Conservation (phyloP, 1,140 invertebrate genomes). For the Zeugodacus cucurbitae region DNA sequence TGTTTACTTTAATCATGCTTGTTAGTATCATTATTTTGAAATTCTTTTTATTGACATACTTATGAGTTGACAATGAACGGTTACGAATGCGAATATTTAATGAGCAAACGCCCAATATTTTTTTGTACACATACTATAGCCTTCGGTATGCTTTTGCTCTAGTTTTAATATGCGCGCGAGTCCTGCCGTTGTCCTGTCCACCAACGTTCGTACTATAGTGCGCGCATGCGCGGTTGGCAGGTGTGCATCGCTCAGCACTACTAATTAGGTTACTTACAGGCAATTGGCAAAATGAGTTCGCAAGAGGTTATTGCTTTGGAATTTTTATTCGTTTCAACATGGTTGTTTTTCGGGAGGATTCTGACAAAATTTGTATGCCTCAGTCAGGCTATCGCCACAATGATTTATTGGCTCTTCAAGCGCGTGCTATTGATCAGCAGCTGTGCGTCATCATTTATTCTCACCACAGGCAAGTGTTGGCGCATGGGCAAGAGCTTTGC, state of each 20-base stretch:
- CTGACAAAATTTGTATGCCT: neutral
- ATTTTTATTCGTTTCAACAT: neutral
- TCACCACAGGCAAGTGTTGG: neutral
- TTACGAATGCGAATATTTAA: constrained; percentile 7
- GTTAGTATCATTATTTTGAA: constrained; percentile 49
- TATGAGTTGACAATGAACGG: neutral
- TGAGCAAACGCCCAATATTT: neutral
- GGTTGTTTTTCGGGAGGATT: neutral
- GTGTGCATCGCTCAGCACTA: neutral
- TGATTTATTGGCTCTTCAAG: constrained; percentile 36
- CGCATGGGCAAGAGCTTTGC: neutral
- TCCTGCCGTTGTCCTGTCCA: neutral
- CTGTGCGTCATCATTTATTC: constrained; percentile 20
- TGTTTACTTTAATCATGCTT: constrained; percentile 66
- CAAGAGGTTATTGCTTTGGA: neutral
- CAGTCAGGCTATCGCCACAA: neutral
- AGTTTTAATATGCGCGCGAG: neutral
- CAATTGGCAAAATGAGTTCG: neutral
- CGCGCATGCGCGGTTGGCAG: neutral
- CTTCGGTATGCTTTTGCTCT: neutral
- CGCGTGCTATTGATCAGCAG: constrained; percentile 29
- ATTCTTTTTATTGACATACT: neutral
- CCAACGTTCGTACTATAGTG: too few relatives aligned
- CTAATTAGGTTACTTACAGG: neutral
- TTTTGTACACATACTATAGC: neutral